Percentiles rank a stretch among this genome's conserved stretches.
phyloP scores from a whole-genome alignment of 1,140 invertebrate genomes.

The Araneus ventricosus region DNA sequence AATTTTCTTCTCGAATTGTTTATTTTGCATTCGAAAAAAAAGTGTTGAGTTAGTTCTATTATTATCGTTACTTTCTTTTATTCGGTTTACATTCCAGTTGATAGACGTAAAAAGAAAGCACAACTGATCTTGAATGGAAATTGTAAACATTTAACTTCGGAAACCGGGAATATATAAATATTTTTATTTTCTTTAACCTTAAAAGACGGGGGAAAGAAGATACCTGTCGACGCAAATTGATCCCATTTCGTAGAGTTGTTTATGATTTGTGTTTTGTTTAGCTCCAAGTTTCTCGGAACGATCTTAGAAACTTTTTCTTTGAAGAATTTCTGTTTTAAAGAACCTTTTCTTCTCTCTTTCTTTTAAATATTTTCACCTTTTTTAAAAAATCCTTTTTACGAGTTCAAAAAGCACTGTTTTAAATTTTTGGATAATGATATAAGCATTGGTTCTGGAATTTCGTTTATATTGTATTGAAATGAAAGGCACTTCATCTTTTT shows the following conservation, averaged over 20 bases:
- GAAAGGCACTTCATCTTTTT: too few species aligned
- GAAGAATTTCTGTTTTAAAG: not conserved
- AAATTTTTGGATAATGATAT: too few species aligned
- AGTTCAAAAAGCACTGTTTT: too few species aligned
- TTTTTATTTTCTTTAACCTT: not conserved
- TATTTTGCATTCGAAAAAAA: not conserved
- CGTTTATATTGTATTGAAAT: too few species aligned
- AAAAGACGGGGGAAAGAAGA: not conserved
- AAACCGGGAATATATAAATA: not conserved
- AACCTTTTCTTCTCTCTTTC: too few species aligned
- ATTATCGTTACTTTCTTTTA: not conserved
- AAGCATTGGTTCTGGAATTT: too few species aligned
- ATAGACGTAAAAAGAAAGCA: not conserved
- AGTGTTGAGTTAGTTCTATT: not conserved
- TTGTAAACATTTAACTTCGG: not conserved
- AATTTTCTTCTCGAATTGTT: not conserved
- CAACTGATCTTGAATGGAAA: not conserved
- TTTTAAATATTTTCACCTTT: too few species aligned
- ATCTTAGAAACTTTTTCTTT: not conserved
- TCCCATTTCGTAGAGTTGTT: not conserved
- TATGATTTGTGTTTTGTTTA: not conserved
- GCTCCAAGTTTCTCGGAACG: not conserved
- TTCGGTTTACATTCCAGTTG: not conserved
- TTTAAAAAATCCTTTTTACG: too few species aligned
- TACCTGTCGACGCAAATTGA: not conserved